A percentile compares a stretch with the other conserved stretches of the same genome.
phyloP scores from a whole-genome alignment of 1,140 invertebrate species.

The Platorchestia sp. region DNA sequence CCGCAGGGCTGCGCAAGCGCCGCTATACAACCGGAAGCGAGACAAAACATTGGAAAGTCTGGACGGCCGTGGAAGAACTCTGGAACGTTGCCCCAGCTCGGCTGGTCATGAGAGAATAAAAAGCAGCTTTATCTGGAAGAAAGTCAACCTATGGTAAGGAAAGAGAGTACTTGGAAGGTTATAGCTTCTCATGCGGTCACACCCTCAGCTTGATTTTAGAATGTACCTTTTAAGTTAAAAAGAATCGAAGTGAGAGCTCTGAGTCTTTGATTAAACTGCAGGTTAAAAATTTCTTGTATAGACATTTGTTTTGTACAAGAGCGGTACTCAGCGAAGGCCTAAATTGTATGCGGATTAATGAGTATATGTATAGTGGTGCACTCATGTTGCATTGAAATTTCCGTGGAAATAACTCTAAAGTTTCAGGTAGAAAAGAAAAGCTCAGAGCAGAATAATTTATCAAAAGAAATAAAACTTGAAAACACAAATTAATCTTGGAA shows the following conservation, averaged over 20 bases:
- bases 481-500: no score
- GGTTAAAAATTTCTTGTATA: neutral
- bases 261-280: neutral
- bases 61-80: neutral
- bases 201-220: neutral
- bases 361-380: no score
- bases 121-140: neutral
- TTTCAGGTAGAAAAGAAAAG: no score
- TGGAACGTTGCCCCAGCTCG: neutral
- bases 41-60: conserved; percentile 35
- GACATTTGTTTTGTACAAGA: neutral
- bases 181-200: neutral
- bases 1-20: neutral
- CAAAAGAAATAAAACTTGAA: no score
- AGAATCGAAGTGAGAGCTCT: neutral
- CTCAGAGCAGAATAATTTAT: no score
- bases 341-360: no score
- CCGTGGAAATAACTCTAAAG: no score
- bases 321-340: neutral
- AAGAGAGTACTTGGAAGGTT: neutral
- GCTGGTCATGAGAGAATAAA: neutral
- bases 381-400: no score
- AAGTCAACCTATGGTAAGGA: neutral
- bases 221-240: neutral
- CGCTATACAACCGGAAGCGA: conserved; percentile 1